Percentiles rank a stretch among this genome's conserved stretches.
Conservation (phyloP, 2,797 vertebrate species). For the Gymnopithys bicolor region DNA sequence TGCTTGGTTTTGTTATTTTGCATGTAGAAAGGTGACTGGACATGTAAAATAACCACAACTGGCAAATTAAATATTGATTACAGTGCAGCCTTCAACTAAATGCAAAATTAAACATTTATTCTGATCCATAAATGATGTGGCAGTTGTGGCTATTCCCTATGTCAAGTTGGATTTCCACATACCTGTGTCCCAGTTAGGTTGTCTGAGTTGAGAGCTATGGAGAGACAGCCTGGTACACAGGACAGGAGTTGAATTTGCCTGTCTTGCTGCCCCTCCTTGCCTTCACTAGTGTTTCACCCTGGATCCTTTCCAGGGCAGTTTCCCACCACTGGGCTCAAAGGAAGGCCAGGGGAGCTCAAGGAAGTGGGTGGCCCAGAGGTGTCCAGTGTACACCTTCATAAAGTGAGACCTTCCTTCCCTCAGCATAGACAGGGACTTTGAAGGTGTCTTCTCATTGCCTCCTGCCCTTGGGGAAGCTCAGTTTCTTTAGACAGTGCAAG, state of each 20-base stretch:
- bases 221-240: not conserved
- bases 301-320: not conserved
- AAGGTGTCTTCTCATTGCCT: not conserved
- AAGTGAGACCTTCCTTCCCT: not conserved
- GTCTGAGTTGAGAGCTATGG: not conserved
- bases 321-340: accelerated
- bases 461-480: not conserved
- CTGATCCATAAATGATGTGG: constrained; percentile 44
- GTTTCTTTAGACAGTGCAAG: accelerated
- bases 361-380: too few relatives aligned
- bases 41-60: constrained; percentile 41
- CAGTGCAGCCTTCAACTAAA: not conserved
- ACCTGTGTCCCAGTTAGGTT: not conserved
- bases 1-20: not conserved
- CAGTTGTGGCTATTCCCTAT: not conserved
- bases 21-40: constrained; percentile 11
- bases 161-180: not conserved
- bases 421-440: accelerated
- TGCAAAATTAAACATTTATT: constrained; percentile 65
- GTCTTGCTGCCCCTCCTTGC: not conserved
- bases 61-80: constrained; percentile 38
- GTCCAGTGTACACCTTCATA: too few relatives aligned
- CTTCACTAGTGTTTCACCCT: not conserved
- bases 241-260: not conserved
- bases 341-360: not conserved